Evolutionary conservation across 2,797 vertebrate genomes (phyloP), one percentile per base, ranked within the genome.

Genomic region (Poeciliopsis paucimaculata): DNA sequence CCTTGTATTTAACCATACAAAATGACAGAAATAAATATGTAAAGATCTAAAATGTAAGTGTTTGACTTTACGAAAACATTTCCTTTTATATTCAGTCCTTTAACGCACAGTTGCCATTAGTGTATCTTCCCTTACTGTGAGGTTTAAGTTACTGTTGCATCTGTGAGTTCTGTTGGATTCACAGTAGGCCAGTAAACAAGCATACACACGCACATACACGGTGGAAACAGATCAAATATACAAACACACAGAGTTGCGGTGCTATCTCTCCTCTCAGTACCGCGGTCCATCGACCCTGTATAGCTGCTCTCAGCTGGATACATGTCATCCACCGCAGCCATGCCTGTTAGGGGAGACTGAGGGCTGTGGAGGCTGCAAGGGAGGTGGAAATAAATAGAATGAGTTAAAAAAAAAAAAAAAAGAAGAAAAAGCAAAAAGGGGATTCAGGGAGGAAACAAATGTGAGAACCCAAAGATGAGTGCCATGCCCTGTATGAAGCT

Each of bases 281-380:
- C 75, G 83, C 82, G 83, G 91, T 91, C 92, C 92, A 94, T 95
- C 92, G 91, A 94, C 93, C 91, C 90, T 89, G 89, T 88, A 86
- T 91, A 90, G 85, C 86, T 92, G 90, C 90, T 93, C 93, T 92
- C 93, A 93, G 93, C 90, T 89, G 93, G 94, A 92, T 86, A 93
- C 92, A 86, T 95, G 93, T 94, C 92, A 92, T 90, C 91, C 91
- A 85, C 91, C 89, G 87, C 91, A 91, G 88, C 87, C 75, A 77
- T 87, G 89, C 91, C 89, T 90, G 92, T 93, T 93, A 93, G 86
- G 77, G 84, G 79, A 87, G 87, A 88, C 83, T 0, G 43, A 85
- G 81, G 79, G 78, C 81, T 77, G 82, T 39, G 78, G 78, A 83
- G 82, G 86, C 68, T 87, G 80, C 55, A 77, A 86, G 77, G 84